These are phyloP conservation scores for Pachycephus smyrnensis DNA, from an alignment of 2,888 invertebrate species.

Conservation along the genomic window DNA sequence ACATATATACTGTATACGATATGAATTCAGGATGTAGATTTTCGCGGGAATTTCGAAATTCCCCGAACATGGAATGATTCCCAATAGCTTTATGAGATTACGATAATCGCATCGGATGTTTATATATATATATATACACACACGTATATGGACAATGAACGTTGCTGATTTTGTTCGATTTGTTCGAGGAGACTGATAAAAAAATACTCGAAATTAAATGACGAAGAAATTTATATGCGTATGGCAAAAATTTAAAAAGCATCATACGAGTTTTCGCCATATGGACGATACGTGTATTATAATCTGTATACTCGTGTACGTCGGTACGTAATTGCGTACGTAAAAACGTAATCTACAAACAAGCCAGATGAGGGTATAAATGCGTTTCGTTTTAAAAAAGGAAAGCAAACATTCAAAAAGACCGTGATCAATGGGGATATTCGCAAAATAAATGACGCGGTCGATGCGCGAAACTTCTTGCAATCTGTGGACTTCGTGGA, in stretches of 20 bases:
- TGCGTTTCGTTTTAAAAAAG: neutral
- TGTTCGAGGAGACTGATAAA: no score
- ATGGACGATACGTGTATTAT: neutral
- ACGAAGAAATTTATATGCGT: neutral
- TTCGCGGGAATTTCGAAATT: no score
- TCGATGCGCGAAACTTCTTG: neutral
- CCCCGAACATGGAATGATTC: no score
- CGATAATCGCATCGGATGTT: conserved; percentile 47
- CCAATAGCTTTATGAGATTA: conserved; percentile 22
- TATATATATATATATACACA: conserved; percentile 25
- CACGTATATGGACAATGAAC: no score
- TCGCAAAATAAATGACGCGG: neutral
- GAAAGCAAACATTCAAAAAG: neutral
- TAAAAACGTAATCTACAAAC: neutral
- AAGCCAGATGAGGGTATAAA: neutral
- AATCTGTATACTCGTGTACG: neutral
- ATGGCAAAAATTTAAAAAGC: no score
- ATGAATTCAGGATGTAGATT: no score
- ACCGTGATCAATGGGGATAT: neutral
- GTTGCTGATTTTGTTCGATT: no score
- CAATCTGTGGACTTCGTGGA: neutral
- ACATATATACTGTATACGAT: no score
- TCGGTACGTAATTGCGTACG: neutral
- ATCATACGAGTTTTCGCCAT: neutral
- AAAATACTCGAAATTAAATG: no score